phyloP scores from a whole-genome alignment of 2,888 invertebrate genomes.

The Herminia tarsipennalis region DNA sequence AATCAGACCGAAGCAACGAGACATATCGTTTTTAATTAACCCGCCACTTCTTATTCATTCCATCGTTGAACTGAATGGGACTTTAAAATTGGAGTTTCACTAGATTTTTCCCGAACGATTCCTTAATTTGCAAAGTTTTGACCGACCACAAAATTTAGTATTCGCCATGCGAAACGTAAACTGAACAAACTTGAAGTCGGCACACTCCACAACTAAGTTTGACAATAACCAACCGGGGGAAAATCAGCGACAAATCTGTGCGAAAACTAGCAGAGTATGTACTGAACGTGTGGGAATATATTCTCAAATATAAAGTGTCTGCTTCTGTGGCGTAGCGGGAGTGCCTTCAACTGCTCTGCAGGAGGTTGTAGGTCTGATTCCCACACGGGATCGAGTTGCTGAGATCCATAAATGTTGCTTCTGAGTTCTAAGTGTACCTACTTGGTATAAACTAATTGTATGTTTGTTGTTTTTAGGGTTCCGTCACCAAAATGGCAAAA shows the following conservation, averaged over 20 bases:
- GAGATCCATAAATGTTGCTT: too few species aligned
- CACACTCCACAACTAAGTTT: constrained; percentile 54
- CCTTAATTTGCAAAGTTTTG: constrained; percentile 54
- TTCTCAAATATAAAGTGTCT: too few species aligned
- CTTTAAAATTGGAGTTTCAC: constrained; percentile 48
- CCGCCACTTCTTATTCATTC: constrained; percentile 38
- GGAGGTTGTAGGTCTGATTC: too few species aligned
- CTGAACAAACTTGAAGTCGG: constrained; percentile 51
- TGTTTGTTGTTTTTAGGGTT: too few species aligned
- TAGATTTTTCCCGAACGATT: constrained; percentile 49
- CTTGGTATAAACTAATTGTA: too few species aligned
- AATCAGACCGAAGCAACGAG: constrained; percentile 19
- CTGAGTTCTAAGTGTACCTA: too few species aligned
- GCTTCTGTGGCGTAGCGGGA: too few species aligned
- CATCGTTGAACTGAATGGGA: constrained; percentile 35
- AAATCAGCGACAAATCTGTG: constrained; percentile 48
- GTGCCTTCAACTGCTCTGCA: too few species aligned
- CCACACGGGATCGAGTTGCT: too few species aligned
- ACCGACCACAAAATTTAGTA: constrained; percentile 58
- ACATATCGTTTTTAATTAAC: constrained; percentile 46
- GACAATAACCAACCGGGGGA: constrained; percentile 64
- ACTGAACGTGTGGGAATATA: not conserved
- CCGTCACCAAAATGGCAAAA: too few species aligned
- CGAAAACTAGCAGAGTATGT: constrained; percentile 20
- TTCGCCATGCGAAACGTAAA: constrained; percentile 63